Conservation (phyloP, 2,888 invertebrate species). For the Neoscelio sp. region DNA sequence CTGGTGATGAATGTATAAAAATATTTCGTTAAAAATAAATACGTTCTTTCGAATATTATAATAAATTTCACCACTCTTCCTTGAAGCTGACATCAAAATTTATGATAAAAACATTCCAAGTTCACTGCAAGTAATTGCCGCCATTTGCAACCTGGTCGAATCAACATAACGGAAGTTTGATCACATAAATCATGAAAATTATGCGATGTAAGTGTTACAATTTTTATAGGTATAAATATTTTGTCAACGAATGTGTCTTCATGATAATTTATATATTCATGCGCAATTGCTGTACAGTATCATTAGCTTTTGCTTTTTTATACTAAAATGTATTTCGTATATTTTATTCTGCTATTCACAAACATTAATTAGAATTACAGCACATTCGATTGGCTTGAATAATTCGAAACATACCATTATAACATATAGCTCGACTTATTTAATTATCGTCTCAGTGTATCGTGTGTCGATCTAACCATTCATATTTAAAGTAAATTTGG, state of each 20-base stretch:
- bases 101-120: slow-evolving; percentile 34
- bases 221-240: slow-evolving; percentile 22
- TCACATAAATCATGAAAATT: slow-evolving; percentile 38
- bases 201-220: slow-evolving; percentile 28
- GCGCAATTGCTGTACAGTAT: not conserved
- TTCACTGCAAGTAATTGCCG: slow-evolving; percentile 28
- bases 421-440: no score
- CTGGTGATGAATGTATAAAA: not conserved
- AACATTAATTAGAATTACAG: no score
- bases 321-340: no score
- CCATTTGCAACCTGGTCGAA: slow-evolving; percentile 20
- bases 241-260: slow-evolving; percentile 8
- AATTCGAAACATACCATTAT: no score
- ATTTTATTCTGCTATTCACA: no score
- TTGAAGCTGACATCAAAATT: slow-evolving; percentile 20
- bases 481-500: no score
- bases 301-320: not conserved
- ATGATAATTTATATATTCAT: slow-evolving; percentile 12
- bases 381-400: no score
- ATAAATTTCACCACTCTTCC: slow-evolving; percentile 17
- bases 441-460: no score
- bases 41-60: not conserved
- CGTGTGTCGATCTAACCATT: no score
- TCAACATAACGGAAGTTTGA: slow-evolving; percentile 34
- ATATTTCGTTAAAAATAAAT: not conserved